A percentile compares a stretch with the other conserved stretches of the same genome.
Evolutionary conservation across 2,113 vertebrate genomes (phyloP).

Genomic region (Vombatus ursinus): DNA sequence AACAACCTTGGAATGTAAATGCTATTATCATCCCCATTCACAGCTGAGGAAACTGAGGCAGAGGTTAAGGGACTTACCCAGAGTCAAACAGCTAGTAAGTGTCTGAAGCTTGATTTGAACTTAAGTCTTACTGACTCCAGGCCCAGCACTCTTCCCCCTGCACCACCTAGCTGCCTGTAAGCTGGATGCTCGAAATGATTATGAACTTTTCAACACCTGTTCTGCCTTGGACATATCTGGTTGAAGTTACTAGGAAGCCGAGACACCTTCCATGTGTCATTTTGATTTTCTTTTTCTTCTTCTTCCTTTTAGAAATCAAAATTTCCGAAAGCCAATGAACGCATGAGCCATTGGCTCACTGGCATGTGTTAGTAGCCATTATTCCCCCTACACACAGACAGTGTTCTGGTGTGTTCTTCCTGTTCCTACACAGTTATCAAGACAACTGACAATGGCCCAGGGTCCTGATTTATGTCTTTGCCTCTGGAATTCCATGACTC

Average conservation of each 20-base stretch:
- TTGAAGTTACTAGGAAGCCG: background rate
- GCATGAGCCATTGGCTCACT: background rate
- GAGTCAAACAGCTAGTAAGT: too few relatives aligned
- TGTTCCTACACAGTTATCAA: background rate
- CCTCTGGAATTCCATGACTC: background rate
- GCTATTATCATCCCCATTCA: too few relatives aligned
- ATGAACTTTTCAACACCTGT: background rate
- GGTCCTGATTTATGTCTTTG: too few relatives aligned
- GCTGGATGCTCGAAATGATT: background rate
- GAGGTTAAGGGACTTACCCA: too few relatives aligned
- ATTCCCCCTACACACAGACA: too few relatives aligned
- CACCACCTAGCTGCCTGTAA: background rate
- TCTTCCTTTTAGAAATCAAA: slow-evolving; percentile 20
- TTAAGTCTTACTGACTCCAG: background rate
- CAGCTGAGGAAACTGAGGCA: too few relatives aligned
- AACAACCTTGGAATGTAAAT: too few relatives aligned
- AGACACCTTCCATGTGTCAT: background rate
- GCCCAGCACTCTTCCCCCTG: background rate
- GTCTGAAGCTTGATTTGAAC: too few relatives aligned
- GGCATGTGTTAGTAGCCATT: too few relatives aligned
- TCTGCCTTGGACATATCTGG: slow-evolving; percentile 16
- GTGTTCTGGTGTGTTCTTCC: background rate
- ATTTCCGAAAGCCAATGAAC: slow-evolving; percentile 14
- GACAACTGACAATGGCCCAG: too few relatives aligned
- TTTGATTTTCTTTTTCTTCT: background rate